Evolutionary conservation across 1,140 invertebrate species (phyloP).

Genomic region (Halictus rubicundus): DNA sequence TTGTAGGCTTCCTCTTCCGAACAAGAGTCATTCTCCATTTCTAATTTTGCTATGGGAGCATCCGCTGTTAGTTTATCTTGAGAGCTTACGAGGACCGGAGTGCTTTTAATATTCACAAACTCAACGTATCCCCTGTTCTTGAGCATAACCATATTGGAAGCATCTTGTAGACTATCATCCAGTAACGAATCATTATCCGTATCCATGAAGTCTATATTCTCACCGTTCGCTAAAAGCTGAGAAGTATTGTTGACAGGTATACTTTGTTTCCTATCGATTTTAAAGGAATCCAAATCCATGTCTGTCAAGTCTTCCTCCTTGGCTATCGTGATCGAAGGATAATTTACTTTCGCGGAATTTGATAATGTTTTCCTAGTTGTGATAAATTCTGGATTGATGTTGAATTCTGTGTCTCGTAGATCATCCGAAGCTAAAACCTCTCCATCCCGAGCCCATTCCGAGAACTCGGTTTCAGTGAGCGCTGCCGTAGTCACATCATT

Average conservation of each 20-base stretch:
- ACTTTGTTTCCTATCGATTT: slow-evolving; percentile 70
- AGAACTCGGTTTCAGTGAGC: slow-evolving; percentile 91
- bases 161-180: slow-evolving; percentile 82
- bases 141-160: slow-evolving; percentile 79
- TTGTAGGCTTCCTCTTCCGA: slow-evolving; percentile 69
- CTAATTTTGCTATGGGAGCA: slow-evolving; percentile 75
- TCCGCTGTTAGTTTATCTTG: slow-evolving; percentile 30
- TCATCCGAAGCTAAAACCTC: slow-evolving; percentile 86
- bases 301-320: slow-evolving; percentile 74
- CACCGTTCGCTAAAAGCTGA: slow-evolving; percentile 75
- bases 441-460: slow-evolving; percentile 91
- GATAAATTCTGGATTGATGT: slow-evolving; percentile 81
- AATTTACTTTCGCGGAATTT: neutral
- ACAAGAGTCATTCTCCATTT: slow-evolving; percentile 72
- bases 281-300: slow-evolving; percentile 69
- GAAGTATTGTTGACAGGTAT: slow-evolving; percentile 74
- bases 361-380: slow-evolving; percentile 74
- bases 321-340: slow-evolving; percentile 69
- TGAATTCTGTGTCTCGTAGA: slow-evolving; percentile 84
- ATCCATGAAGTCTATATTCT: slow-evolving; percentile 88
- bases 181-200: slow-evolving; percentile 84
- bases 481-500: slow-evolving; percentile 85
- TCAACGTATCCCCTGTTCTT: slow-evolving; percentile 86
- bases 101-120: slow-evolving; percentile 82
- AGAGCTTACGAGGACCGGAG: neutral